Base-by-base conservation (phyloP, 1,140 invertebrate species). In the Magallana gigas region DNA sequence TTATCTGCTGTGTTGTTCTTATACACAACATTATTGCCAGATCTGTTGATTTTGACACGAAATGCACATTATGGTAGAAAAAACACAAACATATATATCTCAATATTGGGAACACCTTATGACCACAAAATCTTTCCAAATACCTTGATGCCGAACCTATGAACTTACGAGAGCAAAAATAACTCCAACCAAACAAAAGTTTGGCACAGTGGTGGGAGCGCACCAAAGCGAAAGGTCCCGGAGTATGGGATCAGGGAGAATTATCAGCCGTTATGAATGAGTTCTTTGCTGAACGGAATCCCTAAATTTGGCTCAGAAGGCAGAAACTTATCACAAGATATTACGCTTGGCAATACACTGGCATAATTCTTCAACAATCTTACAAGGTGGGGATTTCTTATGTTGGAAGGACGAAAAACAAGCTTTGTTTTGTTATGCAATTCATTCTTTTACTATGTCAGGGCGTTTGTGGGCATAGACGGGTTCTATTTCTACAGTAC, bases 191-290 rank as follows among this genome's bases (percentile, higher is more conserved):
- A 76, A 76, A 76, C 68, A 76, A 76, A 76, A 76, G 23, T 18
- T 76, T 76, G 68, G 68, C 68, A 76, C 68, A 29, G 14, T 29
- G 16, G 16, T 6, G 18, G 16, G 16, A 64, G 60, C 60, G 60
- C 60, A 16, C 60, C 18, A 18, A 12, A 64, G 16, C 16, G 18
- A 64, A 64, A 64, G 23, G 18, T 76, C 36, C 18, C 68, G 36
- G 36, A 29, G 23, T 36, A 76, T 23, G 2, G 23, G 68, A 29
- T 76, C 68, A 76, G 68, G 68, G 8, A 12, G 68, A 76, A 36
- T 76, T 76, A 76, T 76, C 68, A 76, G 68, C 68, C 12, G 68
- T 76, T 76, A 76, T 76, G 68, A 76, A 76, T 76, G 68, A 76
- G 68, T 36, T 76, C 68, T 76, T 76, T 76, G 68, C 68, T 23